Evolutionary conservation across 2,113 vertebrate genomes (phyloP), one percentile per base, ranked within the genome.

Genomic region (Baryphthengus martii): DNA sequence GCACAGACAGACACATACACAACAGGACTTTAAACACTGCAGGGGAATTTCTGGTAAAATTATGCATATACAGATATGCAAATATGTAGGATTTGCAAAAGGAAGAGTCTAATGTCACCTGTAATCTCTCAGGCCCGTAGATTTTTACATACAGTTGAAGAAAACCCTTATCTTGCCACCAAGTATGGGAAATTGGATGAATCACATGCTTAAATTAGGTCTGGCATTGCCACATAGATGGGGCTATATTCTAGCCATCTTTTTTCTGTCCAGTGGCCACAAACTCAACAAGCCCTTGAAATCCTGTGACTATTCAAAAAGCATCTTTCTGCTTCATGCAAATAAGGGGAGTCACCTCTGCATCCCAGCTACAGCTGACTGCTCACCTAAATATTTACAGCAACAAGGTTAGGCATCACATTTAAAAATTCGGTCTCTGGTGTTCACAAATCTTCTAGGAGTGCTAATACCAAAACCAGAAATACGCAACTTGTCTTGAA

Each of bases 11-110:
- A 92, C 17, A 63, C 35, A 16, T 7, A 81, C 18, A 56, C 88
- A 83, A 67, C 73, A 90, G 52, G 49, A 81, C 68, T 92, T 81
- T 52, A 84, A 95, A 93, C 40, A 83, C 78, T n/a, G 42, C 28
- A 94, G 85, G 82, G 85, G 82, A 91, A 78, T 84, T 96, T 93
- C 90, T 94, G 75, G 47, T 90, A 55, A 84, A 94, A 74, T 86
- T 74, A 77, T 77, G 44, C 82, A 88, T 17, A 50, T 90, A 47
- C 42, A 86, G 85, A 90, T 94, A 86, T 83, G 93, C 90, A 97
- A 95, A 93, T 77, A 53, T 0, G 0, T 10, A 70, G 33, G 66
- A 96, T 93, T 91, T 96, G 89, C 93, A 91, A 90, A 85, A 73
- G 53, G 66, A 85, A 88, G 66, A 82, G 72, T 25, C 85, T 91